phyloP scores from a whole-genome alignment of 2,888 invertebrate genomes.

The Smittia aterrima region DNA sequence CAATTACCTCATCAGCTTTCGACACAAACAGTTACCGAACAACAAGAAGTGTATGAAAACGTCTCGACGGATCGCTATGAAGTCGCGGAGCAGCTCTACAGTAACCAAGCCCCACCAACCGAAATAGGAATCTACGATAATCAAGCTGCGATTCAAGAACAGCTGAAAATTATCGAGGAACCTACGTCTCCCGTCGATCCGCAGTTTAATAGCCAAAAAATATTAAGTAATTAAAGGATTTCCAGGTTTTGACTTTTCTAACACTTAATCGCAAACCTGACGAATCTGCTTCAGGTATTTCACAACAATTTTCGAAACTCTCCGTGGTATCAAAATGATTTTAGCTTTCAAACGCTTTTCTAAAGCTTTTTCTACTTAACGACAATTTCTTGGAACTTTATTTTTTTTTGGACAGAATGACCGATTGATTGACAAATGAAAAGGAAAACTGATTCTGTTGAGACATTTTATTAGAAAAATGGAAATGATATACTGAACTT shows the following conservation, averaged over 20 bases:
- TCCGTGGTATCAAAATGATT: no score
- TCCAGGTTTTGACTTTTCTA: constrained; percentile 1
- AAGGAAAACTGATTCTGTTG: no score
- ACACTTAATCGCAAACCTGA: background rate
- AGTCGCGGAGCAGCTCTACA: constrained; percentile 32
- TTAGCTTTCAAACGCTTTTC: background rate
- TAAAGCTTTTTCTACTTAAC: background rate
- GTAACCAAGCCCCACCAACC: constrained; percentile 36
- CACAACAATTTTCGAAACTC: no score
- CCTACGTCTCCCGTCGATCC: background rate
- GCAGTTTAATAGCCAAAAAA: constrained; percentile 21
- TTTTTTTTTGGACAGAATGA: no score
- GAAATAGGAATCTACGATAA: constrained; percentile 45
- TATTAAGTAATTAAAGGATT: background rate
- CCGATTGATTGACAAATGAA: no score
- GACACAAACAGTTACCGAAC: background rate
- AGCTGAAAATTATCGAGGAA: constrained; percentile 43
- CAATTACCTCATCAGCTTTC: constrained; percentile 38
- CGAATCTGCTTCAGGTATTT: background rate
- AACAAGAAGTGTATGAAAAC: constrained; percentile 32
- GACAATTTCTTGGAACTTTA: no score
- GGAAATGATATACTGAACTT: no score
- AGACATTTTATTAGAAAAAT: no score
- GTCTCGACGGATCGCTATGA: background rate
- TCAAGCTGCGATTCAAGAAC: constrained; percentile 44